Evolutionary conservation across 2,888 invertebrate genomes (phyloP).

Genomic region (Muscina levida): DNA sequence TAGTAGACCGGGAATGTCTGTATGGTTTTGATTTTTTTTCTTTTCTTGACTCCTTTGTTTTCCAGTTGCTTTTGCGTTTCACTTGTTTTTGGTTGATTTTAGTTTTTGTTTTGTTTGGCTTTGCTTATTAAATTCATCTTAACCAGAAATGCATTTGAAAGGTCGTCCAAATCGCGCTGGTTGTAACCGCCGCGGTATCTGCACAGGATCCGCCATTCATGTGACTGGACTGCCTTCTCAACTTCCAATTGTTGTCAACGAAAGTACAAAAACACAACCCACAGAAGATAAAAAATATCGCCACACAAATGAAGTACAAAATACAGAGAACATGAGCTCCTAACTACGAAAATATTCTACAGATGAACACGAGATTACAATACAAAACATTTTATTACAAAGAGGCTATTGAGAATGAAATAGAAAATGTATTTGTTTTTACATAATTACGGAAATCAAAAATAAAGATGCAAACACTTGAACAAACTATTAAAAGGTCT

Average conservation of each 20-base stretch:
- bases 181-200: too few species aligned
- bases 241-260: conserved; percentile 26
- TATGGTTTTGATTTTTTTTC: conserved; percentile 10
- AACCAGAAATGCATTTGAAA: conserved; percentile 29
- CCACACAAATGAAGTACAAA: conserved; percentile 61
- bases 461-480: conserved; percentile 59
- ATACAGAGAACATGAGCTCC: conserved; percentile 32
- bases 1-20: conserved; percentile 49
- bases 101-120: background rate
- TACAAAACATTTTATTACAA: conserved; percentile 41
- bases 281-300: conserved; percentile 29
- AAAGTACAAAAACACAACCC: conserved; percentile 54
- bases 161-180: background rate
- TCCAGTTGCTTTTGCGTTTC: background rate
- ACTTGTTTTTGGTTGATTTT: background rate
- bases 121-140: background rate
- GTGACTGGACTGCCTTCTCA: background rate
- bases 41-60: background rate
- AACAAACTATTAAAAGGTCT: too few species aligned
- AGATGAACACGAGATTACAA: conserved; percentile 14
- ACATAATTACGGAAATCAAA: conserved; percentile 35
- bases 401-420: conserved; percentile 20
- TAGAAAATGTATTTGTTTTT: conserved; percentile 46
- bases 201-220: background rate
- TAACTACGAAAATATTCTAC: conserved; percentile 40